Conservation (phyloP, 2,888 invertebrate genomes). For the Epinotia bilunana region DNA sequence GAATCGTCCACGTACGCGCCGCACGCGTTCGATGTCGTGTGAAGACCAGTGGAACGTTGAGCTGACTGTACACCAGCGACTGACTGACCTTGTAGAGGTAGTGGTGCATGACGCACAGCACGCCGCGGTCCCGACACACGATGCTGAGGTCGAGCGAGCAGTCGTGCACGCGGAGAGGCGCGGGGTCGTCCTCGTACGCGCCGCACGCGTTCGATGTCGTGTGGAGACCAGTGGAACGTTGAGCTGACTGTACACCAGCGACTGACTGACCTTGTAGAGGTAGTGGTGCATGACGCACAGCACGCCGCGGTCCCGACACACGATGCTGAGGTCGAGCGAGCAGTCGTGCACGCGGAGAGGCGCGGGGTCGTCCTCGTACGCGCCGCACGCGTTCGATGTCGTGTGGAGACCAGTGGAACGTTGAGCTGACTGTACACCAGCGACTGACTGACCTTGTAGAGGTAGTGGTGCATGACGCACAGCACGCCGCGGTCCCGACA, state of each 20-base stretch:
- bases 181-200: slow-evolving; percentile 90
- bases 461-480: slow-evolving; percentile 90
- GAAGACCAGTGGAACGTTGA: slow-evolving; percentile 90
- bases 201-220: too few species aligned
- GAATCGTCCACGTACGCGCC: slow-evolving; percentile 58
- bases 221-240: slow-evolving; percentile 72
- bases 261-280: slow-evolving; percentile 82
- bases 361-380: slow-evolving; percentile 61
- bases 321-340: slow-evolving; percentile 90
- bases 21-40: slow-evolving; percentile 78
- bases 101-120: slow-evolving; percentile 90
- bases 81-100: slow-evolving; percentile 89
- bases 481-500: slow-evolving; percentile 90
- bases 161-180: slow-evolving; percentile 92
- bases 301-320: slow-evolving; percentile 88
- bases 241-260: slow-evolving; percentile 56
- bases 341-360: slow-evolving; percentile 93
- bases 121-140: slow-evolving; percentile 88
- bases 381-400: too few species aligned
- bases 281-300: too few species aligned
- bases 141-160: slow-evolving; percentile 92
- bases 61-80: background rate
- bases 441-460: slow-evolving; percentile 86
- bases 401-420: slow-evolving; percentile 72
- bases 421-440: background rate